Evolutionary conservation across 2,797 vertebrate genomes (phyloP).

Genomic region (Anableps anableps): DNA sequence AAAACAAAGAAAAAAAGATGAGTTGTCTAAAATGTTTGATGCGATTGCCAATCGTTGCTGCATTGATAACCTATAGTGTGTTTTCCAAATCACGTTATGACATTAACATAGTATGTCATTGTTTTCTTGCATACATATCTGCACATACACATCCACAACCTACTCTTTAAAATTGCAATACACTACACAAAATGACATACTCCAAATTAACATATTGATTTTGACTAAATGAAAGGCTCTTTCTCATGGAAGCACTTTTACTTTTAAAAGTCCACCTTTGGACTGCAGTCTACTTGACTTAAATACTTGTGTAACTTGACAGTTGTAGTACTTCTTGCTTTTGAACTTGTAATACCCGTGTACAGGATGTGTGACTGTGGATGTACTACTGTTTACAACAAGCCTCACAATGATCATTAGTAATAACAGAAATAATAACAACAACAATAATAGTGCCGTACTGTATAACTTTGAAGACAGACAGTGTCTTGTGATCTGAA

Average conservation of each 20-base stretch:
- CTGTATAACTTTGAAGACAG: slow-evolving; percentile 68
- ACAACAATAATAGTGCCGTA: slow-evolving; percentile 59
- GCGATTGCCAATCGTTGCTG: slow-evolving; percentile 44
- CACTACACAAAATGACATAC: slow-evolving; percentile 49
- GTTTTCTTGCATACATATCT: slow-evolving; percentile 28
- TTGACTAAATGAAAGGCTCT: slow-evolving; percentile 41
- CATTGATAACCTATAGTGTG: slow-evolving; percentile 35
- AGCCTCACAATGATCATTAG: slow-evolving; percentile 52
- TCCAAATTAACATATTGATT: slow-evolving; percentile 39
- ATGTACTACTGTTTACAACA: slow-evolving; percentile 73
- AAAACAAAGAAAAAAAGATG: slow-evolving; percentile 19
- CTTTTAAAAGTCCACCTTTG: slow-evolving; percentile 52
- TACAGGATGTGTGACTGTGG: slow-evolving; percentile 39
- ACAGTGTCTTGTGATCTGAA: slow-evolving; percentile 72
- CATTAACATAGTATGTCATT: slow-evolving; percentile 37
- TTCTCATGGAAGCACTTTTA: slow-evolving; percentile 45
- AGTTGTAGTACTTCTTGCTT: slow-evolving; percentile 36
- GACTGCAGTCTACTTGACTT: slow-evolving; percentile 60
- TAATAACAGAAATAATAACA: slow-evolving; percentile 45
- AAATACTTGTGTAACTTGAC: slow-evolving; percentile 48
- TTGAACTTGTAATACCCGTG: slow-evolving; percentile 6
- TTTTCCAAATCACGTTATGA: slow-evolving; percentile 45
- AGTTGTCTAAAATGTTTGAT: slow-evolving; percentile 40
- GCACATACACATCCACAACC: slow-evolving; percentile 44
- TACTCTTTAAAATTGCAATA: slow-evolving; percentile 48